phyloP scores from a whole-genome alignment of 1,140 invertebrate species.

The Temnothorax nylanderi region DNA sequence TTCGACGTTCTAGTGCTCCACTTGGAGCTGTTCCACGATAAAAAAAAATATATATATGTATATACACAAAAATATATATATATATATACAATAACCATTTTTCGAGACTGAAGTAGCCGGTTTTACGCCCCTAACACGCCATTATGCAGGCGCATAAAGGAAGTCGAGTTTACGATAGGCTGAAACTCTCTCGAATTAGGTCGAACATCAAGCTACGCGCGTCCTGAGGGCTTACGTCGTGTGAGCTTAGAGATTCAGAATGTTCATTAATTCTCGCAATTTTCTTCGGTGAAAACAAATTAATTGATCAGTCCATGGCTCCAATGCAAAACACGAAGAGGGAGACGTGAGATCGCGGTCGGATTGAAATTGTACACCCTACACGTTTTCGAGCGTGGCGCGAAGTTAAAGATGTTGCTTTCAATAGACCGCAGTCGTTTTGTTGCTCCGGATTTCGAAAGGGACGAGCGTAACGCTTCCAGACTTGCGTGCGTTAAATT shows the following conservation, averaged over 20 bases:
- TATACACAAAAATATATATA: neutral
- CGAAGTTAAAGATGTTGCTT: constrained; percentile 36
- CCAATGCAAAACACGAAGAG: neutral
- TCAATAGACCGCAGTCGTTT: constrained; percentile 33
- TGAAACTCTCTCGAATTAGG: constrained; percentile 36
- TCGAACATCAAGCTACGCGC: constrained; percentile 4
- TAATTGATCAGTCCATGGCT: neutral
- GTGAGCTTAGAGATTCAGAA: neutral
- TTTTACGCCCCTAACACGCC: constrained; percentile 24
- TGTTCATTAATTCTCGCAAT: neutral
- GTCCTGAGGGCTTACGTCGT: neutral
- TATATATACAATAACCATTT: constrained; percentile 39
- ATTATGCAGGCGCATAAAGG: constrained; percentile 44
- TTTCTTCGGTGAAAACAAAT: neutral
- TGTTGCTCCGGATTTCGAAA: constrained; percentile 35
- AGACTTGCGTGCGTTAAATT: constrained; percentile 62
- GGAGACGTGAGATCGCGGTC: neutral
- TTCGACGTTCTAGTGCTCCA: neutral
- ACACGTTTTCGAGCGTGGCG: constrained; percentile 2
- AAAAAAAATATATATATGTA: neutral
- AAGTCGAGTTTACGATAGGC: constrained; percentile 42
- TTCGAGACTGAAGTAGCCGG: constrained; percentile 26
- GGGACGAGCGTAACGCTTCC: constrained; percentile 18
- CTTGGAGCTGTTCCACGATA: constrained; percentile 25
- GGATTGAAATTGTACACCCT: constrained; percentile 15